Base-by-base conservation (phyloP, 2,888 invertebrate genomes). In the Ennomos erosarius region DNA sequence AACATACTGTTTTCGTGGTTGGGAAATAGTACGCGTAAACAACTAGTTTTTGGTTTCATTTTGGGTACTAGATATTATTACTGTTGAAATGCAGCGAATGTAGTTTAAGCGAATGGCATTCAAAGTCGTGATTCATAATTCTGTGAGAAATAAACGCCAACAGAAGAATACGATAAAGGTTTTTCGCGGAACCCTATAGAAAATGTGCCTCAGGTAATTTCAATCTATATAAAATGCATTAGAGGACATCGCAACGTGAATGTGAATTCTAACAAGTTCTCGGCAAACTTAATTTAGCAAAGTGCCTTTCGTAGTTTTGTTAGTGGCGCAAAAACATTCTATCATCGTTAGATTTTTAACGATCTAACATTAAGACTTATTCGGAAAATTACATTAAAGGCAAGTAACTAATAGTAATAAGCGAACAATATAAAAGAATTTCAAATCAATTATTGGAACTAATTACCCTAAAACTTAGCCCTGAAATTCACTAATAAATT, bases 281-380 rank as follows among this genome's bases (percentile, higher is more conserved):
- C 26, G 10, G 33, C 13, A 40, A 47, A 52, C 35, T 59, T 53
- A 35, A 59, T 59, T 40, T 16, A 46, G 36, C 53, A 44, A 49
- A 59, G 48, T 49, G 59, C 44, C 35, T 12, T 48, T 51, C 36
- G 40, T 49, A 59, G 38, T 55, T 50, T 45, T 37, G 40, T 12
- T 36, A 16, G 13, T 35, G 36, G 35, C 12, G 46, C 37, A 59
- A 54, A 55, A 16, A 33, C 40, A 46, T 50, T 54, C 39, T 46
- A 59, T 33, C 49, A 54, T 42, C 55, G 42, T 46, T 59, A 59
- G 46, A 46, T 59, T 54, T 59, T 50, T 59, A 59, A 59, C 53
- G 50, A 55, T 38, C 10, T n/a, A 33, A 34, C 40, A 50, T 50
- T 10, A 51, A 51, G 46, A 55, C 36, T 59, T 59, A 54, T 46